Conservation (phyloP, 1,140 invertebrate species). For the Mesaphorura yosii region DNA sequence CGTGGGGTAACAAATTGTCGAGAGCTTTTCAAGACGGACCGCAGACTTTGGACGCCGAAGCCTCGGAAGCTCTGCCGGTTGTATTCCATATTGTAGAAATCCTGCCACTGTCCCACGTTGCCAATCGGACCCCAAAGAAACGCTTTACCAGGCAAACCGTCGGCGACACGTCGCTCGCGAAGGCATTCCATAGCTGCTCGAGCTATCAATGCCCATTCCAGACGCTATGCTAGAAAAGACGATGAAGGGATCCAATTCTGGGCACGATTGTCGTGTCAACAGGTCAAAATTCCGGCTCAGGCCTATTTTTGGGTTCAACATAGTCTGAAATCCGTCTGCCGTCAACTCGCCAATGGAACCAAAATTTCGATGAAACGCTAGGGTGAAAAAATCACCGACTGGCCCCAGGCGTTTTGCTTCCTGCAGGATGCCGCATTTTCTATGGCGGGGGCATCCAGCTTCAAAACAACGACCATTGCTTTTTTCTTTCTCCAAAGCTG, state of each 20-base stretch:
- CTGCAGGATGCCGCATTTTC: slow-evolving; percentile 41
- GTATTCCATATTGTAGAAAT: slow-evolving; percentile 36
- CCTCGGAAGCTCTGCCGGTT: slow-evolving; percentile 35
- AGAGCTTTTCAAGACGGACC: slow-evolving; percentile 32
- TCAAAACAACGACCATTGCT: slow-evolving; percentile 55
- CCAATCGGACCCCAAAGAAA: slow-evolving; percentile 53
- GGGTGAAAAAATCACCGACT: slow-evolving; percentile 48
- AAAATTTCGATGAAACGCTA: slow-evolving; percentile 47
- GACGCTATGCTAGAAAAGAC: slow-evolving; percentile 49
- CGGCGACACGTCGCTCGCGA: slow-evolving; percentile 41
- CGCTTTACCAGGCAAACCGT: slow-evolving; percentile 43
- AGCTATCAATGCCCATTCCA: slow-evolving; percentile 48
- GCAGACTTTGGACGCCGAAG: slow-evolving; percentile 40
- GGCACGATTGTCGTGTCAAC: slow-evolving; percentile 37
- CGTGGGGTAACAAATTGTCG: background rate
- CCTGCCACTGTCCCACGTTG: slow-evolving; percentile 45
- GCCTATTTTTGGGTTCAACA: slow-evolving; percentile 66
- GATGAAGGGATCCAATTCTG: slow-evolving; percentile 39
- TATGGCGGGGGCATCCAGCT: background rate
- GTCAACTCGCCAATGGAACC: slow-evolving; percentile 46
- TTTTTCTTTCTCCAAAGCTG: slow-evolving; percentile 59
- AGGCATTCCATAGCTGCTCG: slow-evolving; percentile 50
- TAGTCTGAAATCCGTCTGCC: slow-evolving; percentile 35
- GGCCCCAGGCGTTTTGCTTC: slow-evolving; percentile 42
- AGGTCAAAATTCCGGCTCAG: slow-evolving; percentile 50